phyloP scores from a whole-genome alignment of 2,797 vertebrate genomes.

The Setipinna tenuifilis region DNA sequence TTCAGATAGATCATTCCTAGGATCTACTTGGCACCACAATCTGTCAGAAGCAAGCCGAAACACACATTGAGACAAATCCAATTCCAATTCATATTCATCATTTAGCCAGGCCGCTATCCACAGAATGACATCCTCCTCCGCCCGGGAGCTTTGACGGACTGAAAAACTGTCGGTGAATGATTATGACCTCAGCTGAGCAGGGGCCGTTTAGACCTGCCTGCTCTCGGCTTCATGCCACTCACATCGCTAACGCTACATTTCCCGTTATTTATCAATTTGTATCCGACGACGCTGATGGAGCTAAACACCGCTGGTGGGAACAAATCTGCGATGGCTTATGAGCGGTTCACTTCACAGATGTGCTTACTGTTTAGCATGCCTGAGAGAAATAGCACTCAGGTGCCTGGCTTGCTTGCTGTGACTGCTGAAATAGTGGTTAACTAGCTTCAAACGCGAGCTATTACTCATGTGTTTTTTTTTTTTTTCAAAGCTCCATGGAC shows the following conservation, averaged over 20 bases:
- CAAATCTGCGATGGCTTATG: neutral
- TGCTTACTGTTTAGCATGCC: slow-evolving; percentile 18
- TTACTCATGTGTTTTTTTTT: neutral
- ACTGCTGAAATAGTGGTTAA: neutral
- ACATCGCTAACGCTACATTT: neutral
- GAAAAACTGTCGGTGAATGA: slow-evolving; percentile 58
- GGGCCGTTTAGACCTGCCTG: neutral
- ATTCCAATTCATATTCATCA: slow-evolving; percentile 11
- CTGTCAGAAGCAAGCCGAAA: neutral
- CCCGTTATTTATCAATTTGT: neutral
- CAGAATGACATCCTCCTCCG: slow-evolving; percentile 48
- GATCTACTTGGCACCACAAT: neutral
- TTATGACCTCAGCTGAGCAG: slow-evolving; percentile 57
- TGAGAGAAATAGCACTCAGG: neutral
- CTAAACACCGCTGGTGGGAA: neutral
- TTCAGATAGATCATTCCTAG: neutral
- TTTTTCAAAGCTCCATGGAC: neutral
- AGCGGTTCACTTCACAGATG: neutral
- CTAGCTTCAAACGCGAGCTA: neutral
- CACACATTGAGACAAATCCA: neutral
- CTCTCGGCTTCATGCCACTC: neutral
- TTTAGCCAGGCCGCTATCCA: neutral
- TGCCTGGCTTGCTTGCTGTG: neutral
- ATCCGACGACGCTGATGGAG: neutral
- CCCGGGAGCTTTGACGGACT: slow-evolving; percentile 46